These are phyloP conservation scores for Bradysia coprophila DNA, from an alignment of 1,140 invertebrate genomes.

Conservation along the genomic window DNA sequence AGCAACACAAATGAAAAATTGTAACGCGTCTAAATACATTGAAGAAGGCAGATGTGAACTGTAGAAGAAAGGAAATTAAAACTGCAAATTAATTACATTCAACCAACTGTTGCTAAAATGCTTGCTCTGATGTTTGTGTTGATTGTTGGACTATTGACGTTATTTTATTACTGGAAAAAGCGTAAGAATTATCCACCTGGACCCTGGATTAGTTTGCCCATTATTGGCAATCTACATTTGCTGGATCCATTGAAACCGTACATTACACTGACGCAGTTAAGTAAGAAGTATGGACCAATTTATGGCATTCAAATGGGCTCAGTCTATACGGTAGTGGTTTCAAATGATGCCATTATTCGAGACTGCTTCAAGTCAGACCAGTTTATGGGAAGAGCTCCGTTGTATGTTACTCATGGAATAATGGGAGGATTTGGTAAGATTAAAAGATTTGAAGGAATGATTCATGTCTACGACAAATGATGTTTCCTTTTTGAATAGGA, in stretches of 20 bases:
- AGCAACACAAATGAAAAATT: too few relatives aligned
- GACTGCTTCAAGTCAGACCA: constrained; percentile 47
- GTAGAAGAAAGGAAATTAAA: too few relatives aligned
- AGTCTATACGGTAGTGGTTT: constrained; percentile 49
- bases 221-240: constrained; percentile 60
- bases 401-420: constrained; percentile 67
- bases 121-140: too few relatives aligned
- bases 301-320: constrained; percentile 52
- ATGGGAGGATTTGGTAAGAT: constrained; percentile 69
- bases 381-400: constrained; percentile 51
- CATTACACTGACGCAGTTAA: constrained; percentile 40
- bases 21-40: too few relatives aligned
- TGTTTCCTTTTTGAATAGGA: too few relatives aligned
- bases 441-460: background rate
- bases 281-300: constrained; percentile 45
- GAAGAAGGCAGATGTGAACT: too few relatives aligned
- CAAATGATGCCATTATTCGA: constrained; percentile 47
- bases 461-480: background rate
- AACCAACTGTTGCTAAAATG: too few relatives aligned
- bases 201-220: constrained; percentile 51
- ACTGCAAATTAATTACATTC: too few relatives aligned
- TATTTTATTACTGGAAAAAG: too few relatives aligned
- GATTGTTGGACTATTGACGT: too few relatives aligned
- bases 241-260: constrained; percentile 46
- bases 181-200: constrained; percentile 46